Percentiles rank a stretch among this genome's conserved stretches.
phyloP scores from a whole-genome alignment of 2,797 vertebrate species.

The Podarcis siculus region DNA sequence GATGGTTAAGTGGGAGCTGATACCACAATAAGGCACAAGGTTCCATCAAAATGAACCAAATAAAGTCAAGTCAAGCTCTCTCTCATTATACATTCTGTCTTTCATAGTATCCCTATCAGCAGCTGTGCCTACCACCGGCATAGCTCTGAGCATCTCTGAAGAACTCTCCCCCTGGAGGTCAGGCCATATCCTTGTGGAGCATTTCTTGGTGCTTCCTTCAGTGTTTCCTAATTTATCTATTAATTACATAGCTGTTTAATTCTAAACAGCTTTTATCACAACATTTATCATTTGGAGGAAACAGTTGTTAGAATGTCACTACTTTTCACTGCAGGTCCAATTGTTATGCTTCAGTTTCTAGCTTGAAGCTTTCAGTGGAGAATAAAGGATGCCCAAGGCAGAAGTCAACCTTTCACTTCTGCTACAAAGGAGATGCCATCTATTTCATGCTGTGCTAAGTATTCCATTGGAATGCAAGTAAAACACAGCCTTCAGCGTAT shows the following conservation, averaged over 20 bases:
- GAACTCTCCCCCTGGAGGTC: background rate
- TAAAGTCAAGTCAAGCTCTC: no score
- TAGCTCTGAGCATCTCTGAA: constrained; percentile 8
- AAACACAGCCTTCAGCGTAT: constrained; percentile 65
- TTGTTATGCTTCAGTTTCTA: constrained; percentile 65
- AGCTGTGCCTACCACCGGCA: background rate
- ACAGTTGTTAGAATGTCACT: constrained; percentile 63
- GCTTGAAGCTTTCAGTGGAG: constrained; percentile 55
- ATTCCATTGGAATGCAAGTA: constrained; percentile 64
- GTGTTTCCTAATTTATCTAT: constrained; percentile 31
- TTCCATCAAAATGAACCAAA: no score
- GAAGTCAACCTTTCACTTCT: constrained; percentile 83
- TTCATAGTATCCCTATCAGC: background rate
- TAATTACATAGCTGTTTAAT: constrained; percentile 11
- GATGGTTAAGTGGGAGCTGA: no score
- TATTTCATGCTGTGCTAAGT: constrained; percentile 70
- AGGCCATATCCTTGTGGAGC: background rate
- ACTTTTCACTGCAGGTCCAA: constrained; percentile 63
- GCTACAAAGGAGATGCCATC: constrained; percentile 74
- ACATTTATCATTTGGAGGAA: constrained; percentile 51
- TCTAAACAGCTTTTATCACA: constrained; percentile 42
- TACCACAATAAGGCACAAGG: no score
- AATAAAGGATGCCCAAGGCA: constrained; percentile 70
- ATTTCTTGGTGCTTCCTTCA: background rate
- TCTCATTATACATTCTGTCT: background rate